Percentiles rank a stretch among this genome's conserved stretches.
Evolutionary conservation across 1,140 invertebrate genomes (phyloP).

Genomic region (Lepidostoma basale): DNA sequence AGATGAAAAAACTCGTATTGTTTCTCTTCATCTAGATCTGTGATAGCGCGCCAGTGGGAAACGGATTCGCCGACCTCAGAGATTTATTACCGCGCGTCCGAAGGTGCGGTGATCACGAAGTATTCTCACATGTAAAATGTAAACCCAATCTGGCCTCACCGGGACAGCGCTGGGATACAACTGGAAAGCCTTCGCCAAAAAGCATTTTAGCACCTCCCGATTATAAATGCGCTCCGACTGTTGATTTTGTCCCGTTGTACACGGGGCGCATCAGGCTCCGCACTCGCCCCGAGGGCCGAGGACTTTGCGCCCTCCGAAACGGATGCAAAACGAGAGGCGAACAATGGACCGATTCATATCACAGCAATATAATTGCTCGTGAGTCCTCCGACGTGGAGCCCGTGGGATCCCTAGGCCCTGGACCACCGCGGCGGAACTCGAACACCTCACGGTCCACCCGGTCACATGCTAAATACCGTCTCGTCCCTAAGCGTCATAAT

Average conservation of each 20-base stretch:
- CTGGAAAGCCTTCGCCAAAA: not conserved
- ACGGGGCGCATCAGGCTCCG: not conserved
- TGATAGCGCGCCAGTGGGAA: constrained; percentile 12
- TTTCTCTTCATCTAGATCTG: constrained; percentile 26
- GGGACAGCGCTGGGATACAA: not conserved
- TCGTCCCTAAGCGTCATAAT: too few relatives aligned
- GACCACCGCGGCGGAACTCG: not conserved
- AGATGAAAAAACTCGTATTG: not conserved
- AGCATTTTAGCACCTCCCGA: too few relatives aligned
- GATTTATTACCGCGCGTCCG: constrained; percentile 16
- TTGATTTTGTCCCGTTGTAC: not conserved
- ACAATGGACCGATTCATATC: constrained; percentile 38
- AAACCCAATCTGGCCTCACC: not conserved
- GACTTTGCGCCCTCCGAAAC: constrained; percentile 18
- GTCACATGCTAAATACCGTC: too few relatives aligned
- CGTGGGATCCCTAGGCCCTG: not conserved
- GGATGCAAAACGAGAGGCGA: constrained; percentile 19
- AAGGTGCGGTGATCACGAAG: constrained; percentile 30
- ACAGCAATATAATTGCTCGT: constrained; percentile 19
- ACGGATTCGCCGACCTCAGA: constrained; percentile 5
- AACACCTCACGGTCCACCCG: too few relatives aligned
- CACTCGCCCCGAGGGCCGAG: not conserved
- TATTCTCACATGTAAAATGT: constrained; percentile 6
- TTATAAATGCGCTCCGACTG: not conserved
- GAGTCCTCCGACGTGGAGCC: not conserved